A percentile compares a stretch with the other conserved stretches of the same genome.
These are phyloP conservation scores for Megaleporinus macrocephalus DNA, from an alignment of 2,113 vertebrate species.

Conservation along the genomic window DNA sequence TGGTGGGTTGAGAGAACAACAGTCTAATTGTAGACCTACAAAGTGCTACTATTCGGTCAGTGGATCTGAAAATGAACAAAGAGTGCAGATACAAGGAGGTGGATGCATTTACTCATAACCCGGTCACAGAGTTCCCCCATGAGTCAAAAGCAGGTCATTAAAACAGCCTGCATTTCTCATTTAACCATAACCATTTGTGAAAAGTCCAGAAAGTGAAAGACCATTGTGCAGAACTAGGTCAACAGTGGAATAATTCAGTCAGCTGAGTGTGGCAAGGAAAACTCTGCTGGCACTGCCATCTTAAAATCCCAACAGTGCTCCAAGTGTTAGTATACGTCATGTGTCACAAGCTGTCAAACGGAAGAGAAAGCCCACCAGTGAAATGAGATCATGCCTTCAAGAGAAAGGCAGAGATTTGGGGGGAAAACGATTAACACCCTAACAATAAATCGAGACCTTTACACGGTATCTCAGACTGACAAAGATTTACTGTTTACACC, in stretches of 20 bases:
- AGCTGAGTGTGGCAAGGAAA: slow-evolving; percentile 14
- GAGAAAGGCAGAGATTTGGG: background rate
- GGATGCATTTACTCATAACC: too few species aligned
- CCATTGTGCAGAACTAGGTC: background rate
- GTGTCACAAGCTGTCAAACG: background rate
- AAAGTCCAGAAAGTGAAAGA: background rate
- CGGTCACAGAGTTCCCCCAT: too few species aligned
- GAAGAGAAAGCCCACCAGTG: slow-evolving; percentile 1
- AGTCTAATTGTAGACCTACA: too few species aligned
- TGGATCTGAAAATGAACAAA: too few species aligned
- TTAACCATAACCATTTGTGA: background rate
- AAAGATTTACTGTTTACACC: too few species aligned
- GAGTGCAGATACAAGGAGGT: too few species aligned
- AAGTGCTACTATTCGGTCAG: too few species aligned
- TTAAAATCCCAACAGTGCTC: background rate
- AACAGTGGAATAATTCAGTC: background rate
- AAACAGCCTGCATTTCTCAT: background rate
- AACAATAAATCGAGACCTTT: too few species aligned
- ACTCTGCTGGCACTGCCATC: background rate
- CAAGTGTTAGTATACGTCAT: background rate
- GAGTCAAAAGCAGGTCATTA: too few species aligned
- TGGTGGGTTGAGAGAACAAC: too few species aligned
- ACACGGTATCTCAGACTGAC: too few species aligned
- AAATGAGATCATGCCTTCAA: slow-evolving; percentile 30
- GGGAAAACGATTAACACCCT: background rate